Conservation (phyloP, 2,888 invertebrate genomes). For the Furcula furcula region DNA sequence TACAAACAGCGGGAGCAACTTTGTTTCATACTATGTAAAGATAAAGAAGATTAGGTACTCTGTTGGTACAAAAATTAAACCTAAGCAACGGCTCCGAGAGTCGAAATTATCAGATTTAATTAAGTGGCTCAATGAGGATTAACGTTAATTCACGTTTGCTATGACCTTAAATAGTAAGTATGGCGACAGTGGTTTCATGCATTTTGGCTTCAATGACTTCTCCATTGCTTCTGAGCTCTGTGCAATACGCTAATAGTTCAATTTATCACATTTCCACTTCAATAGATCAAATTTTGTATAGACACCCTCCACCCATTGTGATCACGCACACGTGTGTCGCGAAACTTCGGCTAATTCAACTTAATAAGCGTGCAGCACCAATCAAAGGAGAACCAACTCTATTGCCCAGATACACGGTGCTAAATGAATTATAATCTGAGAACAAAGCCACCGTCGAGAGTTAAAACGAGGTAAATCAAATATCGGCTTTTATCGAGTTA, state of each 20-base stretch:
- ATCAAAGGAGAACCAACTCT: slow-evolving; percentile 30
- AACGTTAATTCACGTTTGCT: no score
- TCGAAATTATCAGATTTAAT: no score
- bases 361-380: slow-evolving; percentile 34
- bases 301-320: slow-evolving; percentile 49
- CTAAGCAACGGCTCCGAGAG: no score
- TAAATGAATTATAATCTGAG: slow-evolving; percentile 17
- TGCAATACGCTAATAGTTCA: slow-evolving; percentile 1
- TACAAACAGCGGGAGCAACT: no score
- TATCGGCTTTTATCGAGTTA: slow-evolving; percentile 27
- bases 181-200: no score
- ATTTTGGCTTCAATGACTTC: no score
- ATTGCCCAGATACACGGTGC: slow-evolving; percentile 17
- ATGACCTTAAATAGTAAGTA: no score
- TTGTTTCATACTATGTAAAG: no score
- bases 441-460: slow-evolving; percentile 17
- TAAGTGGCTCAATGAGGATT: no score
- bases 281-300: slow-evolving; percentile 51
- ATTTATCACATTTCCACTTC: slow-evolving; percentile 39
- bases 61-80: no score
- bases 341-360: slow-evolving; percentile 51
- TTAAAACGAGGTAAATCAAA: slow-evolving; percentile 38
- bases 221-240: no score
- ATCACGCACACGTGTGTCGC: slow-evolving; percentile 62
- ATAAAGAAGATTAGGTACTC: no score